These are phyloP conservation scores for Ornithoptera alexandrae DNA, from an alignment of 2,888 invertebrate species.

Conservation along the genomic window DNA sequence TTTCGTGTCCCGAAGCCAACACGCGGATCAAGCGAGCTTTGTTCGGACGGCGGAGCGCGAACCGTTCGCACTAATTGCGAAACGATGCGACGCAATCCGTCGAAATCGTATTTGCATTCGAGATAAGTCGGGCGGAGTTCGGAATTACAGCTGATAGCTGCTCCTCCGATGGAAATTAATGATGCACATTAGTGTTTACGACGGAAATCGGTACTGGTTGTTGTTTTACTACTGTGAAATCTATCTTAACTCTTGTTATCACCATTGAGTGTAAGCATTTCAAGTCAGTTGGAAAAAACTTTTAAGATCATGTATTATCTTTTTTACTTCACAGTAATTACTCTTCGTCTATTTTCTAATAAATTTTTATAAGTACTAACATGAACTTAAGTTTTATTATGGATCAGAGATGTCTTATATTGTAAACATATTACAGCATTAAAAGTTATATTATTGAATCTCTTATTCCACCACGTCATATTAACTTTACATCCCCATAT, in stretches of 20 bases:
- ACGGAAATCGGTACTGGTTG: background rate
- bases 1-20: slow-evolving; percentile 69
- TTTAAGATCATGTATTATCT: too few species aligned
- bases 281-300: too few species aligned
- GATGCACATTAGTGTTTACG: slow-evolving; percentile 14
- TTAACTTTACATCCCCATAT: too few species aligned
- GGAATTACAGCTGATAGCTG: slow-evolving; percentile 29
- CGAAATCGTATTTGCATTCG: slow-evolving; percentile 44
- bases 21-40: slow-evolving; percentile 70
- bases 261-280: background rate
- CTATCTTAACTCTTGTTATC: background rate
- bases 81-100: slow-evolving; percentile 54
- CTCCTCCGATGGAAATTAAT: slow-evolving; percentile 22
- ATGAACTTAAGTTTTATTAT: too few species aligned
- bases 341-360: too few species aligned
- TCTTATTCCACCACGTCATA: too few species aligned
- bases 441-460: too few species aligned
- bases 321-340: too few species aligned
- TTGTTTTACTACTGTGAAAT: background rate
- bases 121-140: slow-evolving; percentile 34
- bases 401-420: too few species aligned
- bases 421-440: too few species aligned
- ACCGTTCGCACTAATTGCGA: slow-evolving; percentile 73
- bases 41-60: slow-evolving; percentile 55
- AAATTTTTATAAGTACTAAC: too few species aligned